These are phyloP conservation scores for Andrena minutula DNA, from an alignment of 2,888 invertebrate genomes.

Conservation along the genomic window DNA sequence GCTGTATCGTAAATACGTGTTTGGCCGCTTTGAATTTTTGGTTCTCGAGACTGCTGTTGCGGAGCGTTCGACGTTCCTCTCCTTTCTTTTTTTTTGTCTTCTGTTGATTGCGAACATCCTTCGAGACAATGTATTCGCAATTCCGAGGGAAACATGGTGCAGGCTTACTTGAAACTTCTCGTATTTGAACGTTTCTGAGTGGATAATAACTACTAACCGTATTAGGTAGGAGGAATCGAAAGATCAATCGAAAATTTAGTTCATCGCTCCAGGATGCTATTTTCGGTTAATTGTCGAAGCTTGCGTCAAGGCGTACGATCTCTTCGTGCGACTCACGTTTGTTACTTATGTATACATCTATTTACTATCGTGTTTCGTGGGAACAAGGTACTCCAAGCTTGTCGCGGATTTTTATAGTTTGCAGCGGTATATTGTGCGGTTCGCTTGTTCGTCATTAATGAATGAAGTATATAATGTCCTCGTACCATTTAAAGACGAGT, in stretches of 20 bases:
- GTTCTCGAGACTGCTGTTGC: slow-evolving; percentile 47
- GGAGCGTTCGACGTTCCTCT: slow-evolving; percentile 23
- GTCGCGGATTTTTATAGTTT: not conserved
- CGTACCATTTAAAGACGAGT: slow-evolving; percentile 55
- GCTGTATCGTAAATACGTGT: slow-evolving; percentile 47
- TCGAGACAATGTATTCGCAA: slow-evolving; percentile 1
- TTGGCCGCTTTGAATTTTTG: slow-evolving; percentile 62
- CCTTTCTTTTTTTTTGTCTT: slow-evolving; percentile 1
- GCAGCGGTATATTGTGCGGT: not conserved
- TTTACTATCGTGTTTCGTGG: not conserved
- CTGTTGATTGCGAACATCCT: not conserved
- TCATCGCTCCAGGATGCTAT: slow-evolving; percentile 19
- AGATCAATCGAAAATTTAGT: slow-evolving; percentile 13
- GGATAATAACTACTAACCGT: not conserved
- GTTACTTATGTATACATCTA: not conserved
- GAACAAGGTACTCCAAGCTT: not conserved
- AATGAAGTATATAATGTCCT: slow-evolving; percentile 53
- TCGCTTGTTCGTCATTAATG: slow-evolving; percentile 19
- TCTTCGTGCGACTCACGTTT: not conserved
- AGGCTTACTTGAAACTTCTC: slow-evolving; percentile 6
- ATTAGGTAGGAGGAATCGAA: slow-evolving; percentile 1
- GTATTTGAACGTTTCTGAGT: slow-evolving; percentile 2
- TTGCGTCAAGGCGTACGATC: not conserved
- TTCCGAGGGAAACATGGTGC: not conserved
- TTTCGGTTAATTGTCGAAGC: not conserved